Conservation (phyloP, 2,888 invertebrate genomes). For the Eilema caniola region DNA sequence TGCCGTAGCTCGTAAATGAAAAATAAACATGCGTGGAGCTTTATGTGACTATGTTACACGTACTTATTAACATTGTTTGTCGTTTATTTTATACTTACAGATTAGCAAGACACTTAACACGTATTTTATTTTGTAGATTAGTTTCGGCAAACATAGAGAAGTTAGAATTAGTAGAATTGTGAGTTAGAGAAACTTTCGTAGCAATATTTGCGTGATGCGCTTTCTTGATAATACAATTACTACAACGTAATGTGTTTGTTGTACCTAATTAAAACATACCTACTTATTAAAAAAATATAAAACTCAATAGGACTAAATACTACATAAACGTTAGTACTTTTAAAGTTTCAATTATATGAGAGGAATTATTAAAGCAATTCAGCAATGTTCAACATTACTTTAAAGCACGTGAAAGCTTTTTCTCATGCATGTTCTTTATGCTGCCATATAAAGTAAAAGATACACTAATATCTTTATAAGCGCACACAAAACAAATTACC, state of each 20-base stretch:
- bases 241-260: too few species aligned
- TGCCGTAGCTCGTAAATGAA: slow-evolving; percentile 79
- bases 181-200: too few species aligned
- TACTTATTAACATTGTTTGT: slow-evolving; percentile 79
- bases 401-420: slow-evolving; percentile 16
- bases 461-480: slow-evolving; percentile 79
- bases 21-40: slow-evolving; percentile 82
- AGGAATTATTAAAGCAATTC: not conserved
- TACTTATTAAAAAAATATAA: too few species aligned
- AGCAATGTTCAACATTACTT: not conserved
- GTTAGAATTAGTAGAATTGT: not conserved
- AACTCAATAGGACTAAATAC: too few species aligned
- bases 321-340: not conserved
- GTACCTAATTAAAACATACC: too few species aligned
- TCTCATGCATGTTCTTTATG: slow-evolving; percentile 28
- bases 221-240: not conserved
- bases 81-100: slow-evolving; percentile 57
- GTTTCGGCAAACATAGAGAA: slow-evolving; percentile 8
- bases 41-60: slow-evolving; percentile 74
- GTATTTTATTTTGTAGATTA: slow-evolving; percentile 30
- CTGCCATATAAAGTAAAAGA: slow-evolving; percentile 58
- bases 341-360: not conserved
- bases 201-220: not conserved
- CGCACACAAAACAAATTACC: slow-evolving; percentile 85
- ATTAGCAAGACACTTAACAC: slow-evolving; percentile 20